phyloP scores from a whole-genome alignment of 2,797 vertebrate genomes.

The Enteromius mattozi region DNA sequence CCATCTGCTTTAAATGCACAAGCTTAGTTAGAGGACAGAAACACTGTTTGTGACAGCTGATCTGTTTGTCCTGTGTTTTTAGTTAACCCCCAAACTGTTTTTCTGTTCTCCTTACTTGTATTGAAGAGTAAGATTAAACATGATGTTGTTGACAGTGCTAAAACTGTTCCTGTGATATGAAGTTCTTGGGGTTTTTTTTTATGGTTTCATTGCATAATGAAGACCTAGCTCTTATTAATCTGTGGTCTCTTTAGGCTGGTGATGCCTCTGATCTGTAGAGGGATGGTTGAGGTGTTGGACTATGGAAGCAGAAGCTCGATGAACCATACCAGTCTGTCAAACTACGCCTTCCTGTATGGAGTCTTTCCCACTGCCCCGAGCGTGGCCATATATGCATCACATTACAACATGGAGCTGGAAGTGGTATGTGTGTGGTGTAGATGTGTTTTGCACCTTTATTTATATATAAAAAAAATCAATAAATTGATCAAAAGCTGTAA shows the following conservation, averaged over 20 bases:
- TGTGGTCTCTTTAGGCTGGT: conserved; percentile 82
- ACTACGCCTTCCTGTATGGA: conserved; percentile 97
- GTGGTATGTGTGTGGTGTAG: conserved; percentile 83
- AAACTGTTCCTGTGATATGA: not conserved
- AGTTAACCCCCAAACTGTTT: not conserved
- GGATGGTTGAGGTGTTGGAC: conserved; percentile 94
- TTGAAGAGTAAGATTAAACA: not conserved
- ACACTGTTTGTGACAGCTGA: not conserved
- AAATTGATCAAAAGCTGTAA: not conserved
- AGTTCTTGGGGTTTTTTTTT: not conserved
- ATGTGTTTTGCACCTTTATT: not conserved
- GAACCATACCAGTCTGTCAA: conserved; percentile 94
- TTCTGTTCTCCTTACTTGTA: not conserved
- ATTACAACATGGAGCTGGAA: conserved; percentile 96
- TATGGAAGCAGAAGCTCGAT: conserved; percentile 72
- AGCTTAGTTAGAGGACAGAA: too few species aligned
- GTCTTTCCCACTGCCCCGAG: conserved; percentile 96
- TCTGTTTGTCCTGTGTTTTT: not conserved
- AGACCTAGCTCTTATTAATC: not conserved
- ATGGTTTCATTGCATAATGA: not conserved
- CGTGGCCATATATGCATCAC: conserved; percentile 95
- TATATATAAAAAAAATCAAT: not conserved
- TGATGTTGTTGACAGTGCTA: not conserved
- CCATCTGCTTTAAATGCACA: not conserved
- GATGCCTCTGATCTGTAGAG: conserved; percentile 93